phyloP scores from a whole-genome alignment of 2,113 vertebrate species.

The Benitochromis conjunctus region DNA sequence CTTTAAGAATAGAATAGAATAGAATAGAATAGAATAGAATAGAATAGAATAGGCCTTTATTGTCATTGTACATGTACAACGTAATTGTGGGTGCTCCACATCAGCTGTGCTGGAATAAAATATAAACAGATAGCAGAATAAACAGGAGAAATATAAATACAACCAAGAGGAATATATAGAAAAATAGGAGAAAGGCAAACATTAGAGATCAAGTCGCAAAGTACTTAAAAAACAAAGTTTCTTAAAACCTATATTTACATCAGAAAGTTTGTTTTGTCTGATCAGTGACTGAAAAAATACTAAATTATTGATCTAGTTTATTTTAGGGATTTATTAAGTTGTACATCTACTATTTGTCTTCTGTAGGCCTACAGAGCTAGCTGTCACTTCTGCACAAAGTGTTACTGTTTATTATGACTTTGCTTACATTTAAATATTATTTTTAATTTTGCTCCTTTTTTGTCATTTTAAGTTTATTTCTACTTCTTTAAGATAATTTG shows the following conservation, averaged over 20 bases:
- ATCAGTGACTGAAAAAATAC: background rate
- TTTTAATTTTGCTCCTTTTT: background rate
- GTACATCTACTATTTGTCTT: background rate
- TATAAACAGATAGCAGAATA: background rate
- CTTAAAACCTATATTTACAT: background rate
- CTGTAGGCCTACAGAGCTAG: too few relatives aligned
- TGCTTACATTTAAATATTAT: too few relatives aligned
- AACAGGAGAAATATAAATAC: background rate
- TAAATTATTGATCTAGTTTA: background rate
- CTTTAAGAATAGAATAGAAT: background rate
- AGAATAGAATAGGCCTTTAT: background rate
- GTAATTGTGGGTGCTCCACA: background rate
- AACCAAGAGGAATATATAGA: fast-evolving
- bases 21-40: background rate
- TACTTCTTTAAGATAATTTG: background rate
- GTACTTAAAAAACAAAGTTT: background rate
- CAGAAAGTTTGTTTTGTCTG: background rate
- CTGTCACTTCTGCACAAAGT: too few relatives aligned
- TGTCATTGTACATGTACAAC: background rate
- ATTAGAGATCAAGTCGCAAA: background rate
- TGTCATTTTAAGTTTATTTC: background rate
- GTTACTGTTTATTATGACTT: too few relatives aligned
- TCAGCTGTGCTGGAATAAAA: background rate
- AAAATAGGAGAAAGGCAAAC: background rate
- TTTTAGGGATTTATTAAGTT: background rate